Conservation (phyloP, 2,888 invertebrate genomes). For the Heliconius erato region DNA sequence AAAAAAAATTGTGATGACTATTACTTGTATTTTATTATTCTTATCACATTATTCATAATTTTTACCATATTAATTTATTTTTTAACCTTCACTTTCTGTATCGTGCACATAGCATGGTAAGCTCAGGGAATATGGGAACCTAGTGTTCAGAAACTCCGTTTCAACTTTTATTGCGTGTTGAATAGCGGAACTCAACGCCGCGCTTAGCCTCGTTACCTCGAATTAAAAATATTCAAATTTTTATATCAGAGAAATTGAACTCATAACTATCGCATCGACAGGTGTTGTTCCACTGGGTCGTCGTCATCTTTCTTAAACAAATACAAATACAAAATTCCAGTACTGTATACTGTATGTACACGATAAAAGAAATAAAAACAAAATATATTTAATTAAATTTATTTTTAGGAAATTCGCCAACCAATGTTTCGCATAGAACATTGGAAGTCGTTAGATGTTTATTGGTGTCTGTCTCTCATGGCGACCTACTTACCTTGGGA, state of each 20-base stretch:
- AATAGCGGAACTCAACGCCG: background rate
- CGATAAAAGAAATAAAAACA: too few relatives aligned
- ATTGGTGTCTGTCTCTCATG: conserved; percentile 38
- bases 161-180: background rate
- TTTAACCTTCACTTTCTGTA: too few relatives aligned
- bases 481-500: conserved; percentile 49
- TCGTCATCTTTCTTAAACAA: too few relatives aligned
- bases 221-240: background rate
- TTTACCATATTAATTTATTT: too few relatives aligned
- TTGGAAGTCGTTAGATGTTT: conserved; percentile 45
- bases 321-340: too few relatives aligned
- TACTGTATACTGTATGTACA: too few relatives aligned
- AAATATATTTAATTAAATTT: background rate
- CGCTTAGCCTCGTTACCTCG: background rate
- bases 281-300: background rate
- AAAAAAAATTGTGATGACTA: too few relatives aligned
- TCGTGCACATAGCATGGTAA: background rate
- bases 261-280: background rate
- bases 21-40: too few relatives aligned
- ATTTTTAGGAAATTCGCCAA: background rate
- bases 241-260: background rate
- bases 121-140: background rate
- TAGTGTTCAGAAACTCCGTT: background rate
- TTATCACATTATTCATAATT: too few relatives aligned
- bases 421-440: conserved; percentile 8